Evolutionary conservation across 2,797 vertebrate genomes (phyloP), one percentile per base, ranked within the genome.

Genomic region (Sciaenops ocellatus): DNA sequence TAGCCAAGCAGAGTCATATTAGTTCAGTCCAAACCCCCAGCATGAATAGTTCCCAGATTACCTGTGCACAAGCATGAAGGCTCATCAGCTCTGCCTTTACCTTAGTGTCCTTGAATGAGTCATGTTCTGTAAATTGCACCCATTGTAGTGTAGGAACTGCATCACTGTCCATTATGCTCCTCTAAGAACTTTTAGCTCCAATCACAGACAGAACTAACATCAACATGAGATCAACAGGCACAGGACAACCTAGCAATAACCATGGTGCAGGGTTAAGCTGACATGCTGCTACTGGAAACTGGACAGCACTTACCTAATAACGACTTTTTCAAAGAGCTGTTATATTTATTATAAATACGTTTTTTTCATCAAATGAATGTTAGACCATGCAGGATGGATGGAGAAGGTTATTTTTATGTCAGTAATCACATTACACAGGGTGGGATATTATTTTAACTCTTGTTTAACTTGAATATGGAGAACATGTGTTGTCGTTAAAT

Each of bases 161-260:
- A 26, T 71, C 44, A 47, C 22, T 56, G 54, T 57, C 51, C 50
- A 50, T 52, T 56, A 26, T 60, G n/a, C 30, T 18, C 20, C 46
- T 47, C 3, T 3, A 22, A 46, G 12, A 85, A 69, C 22, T 62
- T 82, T 18, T n/a, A n/a, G 13, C 47, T 69, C 16, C 34, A 50
- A 55, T 57, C 44, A 64, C 52, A 30, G n/a, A 44, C 47, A 44
- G 42, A 15, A 1, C 9, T 56, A 12, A 72, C 59, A 61, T n/a
- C 17, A 1, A 17, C 54, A 4, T 50, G n/a, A 80, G 67, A 70
- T 74, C 70, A 83, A 61, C 61, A 44, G 42, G 24, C 50, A 55
- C n/a, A 42, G 48, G 65, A 54, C 22, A 69, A 67, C 79, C 42
- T 68, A 81, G 77, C 80, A 84, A 85, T 79, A 80, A 72, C 62